These are phyloP conservation scores for Leptinotarsa undecemlineata DNA, from an alignment of 1,140 invertebrate species.

Conservation along the genomic window DNA sequence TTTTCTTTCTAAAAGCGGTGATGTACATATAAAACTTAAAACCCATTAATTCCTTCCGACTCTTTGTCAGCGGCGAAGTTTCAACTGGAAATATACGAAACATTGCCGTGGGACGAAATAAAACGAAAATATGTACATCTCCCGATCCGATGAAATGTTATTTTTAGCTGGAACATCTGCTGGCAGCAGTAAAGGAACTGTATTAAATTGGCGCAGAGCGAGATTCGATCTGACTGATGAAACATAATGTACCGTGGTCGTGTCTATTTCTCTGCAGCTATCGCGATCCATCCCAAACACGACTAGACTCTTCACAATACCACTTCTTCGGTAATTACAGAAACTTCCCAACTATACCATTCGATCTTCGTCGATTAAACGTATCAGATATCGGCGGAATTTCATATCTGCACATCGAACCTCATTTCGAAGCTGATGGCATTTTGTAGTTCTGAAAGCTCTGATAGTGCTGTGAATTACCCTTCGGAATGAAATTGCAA, in stretches of 20 bases:
- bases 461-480: slow-evolving; percentile 9
- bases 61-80: too few species aligned
- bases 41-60: too few species aligned
- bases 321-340: slow-evolving; percentile 42
- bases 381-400: slow-evolving; percentile 26
- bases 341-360: slow-evolving; percentile 30
- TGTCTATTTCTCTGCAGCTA: slow-evolving; percentile 33
- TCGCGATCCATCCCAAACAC: slow-evolving; percentile 37
- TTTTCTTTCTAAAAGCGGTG: too few species aligned
- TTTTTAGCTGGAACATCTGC: slow-evolving; percentile 2
- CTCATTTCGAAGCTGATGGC: slow-evolving; percentile 6
- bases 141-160: not conserved
- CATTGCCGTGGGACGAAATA: too few species aligned
- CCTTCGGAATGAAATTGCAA: too few species aligned
- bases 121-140: not conserved
- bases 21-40: too few species aligned
- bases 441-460: slow-evolving; percentile 5
- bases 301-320: slow-evolving; percentile 37
- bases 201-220: slow-evolving; percentile 1
- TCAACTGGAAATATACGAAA: too few species aligned
- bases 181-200: slow-evolving; percentile 18
- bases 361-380: slow-evolving; percentile 10
- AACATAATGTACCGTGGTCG: slow-evolving; percentile 36
- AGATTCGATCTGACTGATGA: slow-evolving; percentile 29
- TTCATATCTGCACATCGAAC: slow-evolving; percentile 22